Percentiles rank a stretch among this genome's conserved stretches.
phyloP scores from a whole-genome alignment of 1,140 invertebrate species.

The Callitettix versicolor region DNA sequence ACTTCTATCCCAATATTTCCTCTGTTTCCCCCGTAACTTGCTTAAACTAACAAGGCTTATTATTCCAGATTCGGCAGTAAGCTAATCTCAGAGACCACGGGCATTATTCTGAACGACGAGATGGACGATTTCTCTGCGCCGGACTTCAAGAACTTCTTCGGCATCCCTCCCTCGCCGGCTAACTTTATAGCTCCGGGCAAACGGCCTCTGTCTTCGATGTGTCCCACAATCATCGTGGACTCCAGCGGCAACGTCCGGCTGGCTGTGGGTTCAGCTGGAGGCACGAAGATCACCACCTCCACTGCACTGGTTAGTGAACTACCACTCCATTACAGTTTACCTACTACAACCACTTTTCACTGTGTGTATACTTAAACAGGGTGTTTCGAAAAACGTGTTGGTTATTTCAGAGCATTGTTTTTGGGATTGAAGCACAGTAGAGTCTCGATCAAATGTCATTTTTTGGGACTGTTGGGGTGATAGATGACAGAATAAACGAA shows the following conservation, averaged over 20 bases:
- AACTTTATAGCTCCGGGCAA: constrained; percentile 75
- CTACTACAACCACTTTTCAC: no score
- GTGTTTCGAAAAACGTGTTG: no score
- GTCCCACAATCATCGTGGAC: constrained; percentile 66
- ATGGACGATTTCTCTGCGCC: constrained; percentile 94
- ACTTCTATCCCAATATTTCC: no score
- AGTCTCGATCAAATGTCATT: no score
- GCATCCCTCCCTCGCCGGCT: constrained; percentile 63
- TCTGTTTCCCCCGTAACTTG: no score
- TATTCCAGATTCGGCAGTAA: constrained; percentile 59
- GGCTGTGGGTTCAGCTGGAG: constrained; percentile 77
- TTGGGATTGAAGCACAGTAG: no score
- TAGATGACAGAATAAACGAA: no score
- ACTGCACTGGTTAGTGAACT: constrained; percentile 50
- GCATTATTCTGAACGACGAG: constrained; percentile 85
- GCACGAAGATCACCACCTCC: constrained; percentile 77
- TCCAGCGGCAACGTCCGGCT: constrained; percentile 49
- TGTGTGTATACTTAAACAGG: no score
- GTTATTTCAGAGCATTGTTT: no score
- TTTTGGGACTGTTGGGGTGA: no score
- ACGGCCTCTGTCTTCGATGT: constrained; percentile 83
- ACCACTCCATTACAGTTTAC: background rate
- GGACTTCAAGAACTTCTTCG: constrained; percentile 62
- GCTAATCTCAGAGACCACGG: constrained; percentile 58
- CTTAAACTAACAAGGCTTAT: no score